Evolutionary conservation across 92 coral and sea anemone species (phyloP), one percentile per base, ranked within the genome.

Genomic region (Epizoanthus ramosus): DNA sequence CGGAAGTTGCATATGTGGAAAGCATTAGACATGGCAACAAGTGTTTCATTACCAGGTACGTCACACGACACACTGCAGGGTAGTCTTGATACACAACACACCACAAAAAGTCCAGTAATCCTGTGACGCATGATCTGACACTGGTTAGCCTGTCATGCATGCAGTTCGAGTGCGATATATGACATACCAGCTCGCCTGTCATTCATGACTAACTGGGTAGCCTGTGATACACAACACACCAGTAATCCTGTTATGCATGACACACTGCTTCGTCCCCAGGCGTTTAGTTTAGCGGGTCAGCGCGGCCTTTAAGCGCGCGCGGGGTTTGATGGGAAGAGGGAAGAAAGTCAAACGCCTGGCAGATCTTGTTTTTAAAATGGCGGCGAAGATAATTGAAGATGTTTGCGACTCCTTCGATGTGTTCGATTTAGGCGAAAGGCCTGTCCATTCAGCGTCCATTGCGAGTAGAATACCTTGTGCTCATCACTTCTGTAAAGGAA

Each of bases 1-100:
- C 81, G 81, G 33, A 75, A 59, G 68, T 75, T 56, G 43, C 68
- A 68, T 37, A 68, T 76, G 47, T n/a, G 60, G 81, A 57, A 76
- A 14, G 81, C 81, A 2, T 60, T 76, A 15, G 81, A 68, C 15
- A 18, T 56, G 19, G 81, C 81, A 9, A 8, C 68, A 60, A 56
- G 81, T 47, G 81, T 76, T 0, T 37, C 81, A 4, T 1, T 35
- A 28, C 70, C 57, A 76, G 81, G 81, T 76, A 19, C 33, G 50
- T 19, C 4, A 16, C 19, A 67, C 14, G 1, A 67, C 47, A 67
- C 54, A 43, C 50, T 43, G 50, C n/a, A n/a, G n/a, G 6, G 68
- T 7, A 63, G 4, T 16, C 17, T 28, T 43, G 50, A 4, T 43
- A 43, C 50, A 43, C 5, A 8, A 43, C 50, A 43, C 50, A 43